Percentiles rank a stretch among this genome's conserved stretches.
Evolutionary conservation across 2,797 vertebrate species (phyloP).

Genomic region (Sibirionetta formosa): DNA sequence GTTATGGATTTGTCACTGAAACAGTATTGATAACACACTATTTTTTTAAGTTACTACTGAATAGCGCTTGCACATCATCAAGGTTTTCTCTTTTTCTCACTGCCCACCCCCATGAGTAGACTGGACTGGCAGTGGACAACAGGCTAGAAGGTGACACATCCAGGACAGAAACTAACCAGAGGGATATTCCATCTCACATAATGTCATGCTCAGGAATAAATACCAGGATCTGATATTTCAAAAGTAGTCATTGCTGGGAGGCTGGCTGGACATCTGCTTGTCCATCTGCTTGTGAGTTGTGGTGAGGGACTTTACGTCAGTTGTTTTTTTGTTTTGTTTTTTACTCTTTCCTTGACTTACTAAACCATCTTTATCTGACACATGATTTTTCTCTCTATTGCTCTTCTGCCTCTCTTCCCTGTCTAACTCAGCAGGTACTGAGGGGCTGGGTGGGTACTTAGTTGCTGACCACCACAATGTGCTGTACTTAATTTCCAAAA

Average conservation of each 20-base stretch:
- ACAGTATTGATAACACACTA: not conserved
- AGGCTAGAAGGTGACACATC: not conserved
- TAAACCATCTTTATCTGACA: not conserved
- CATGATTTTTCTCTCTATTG: not conserved
- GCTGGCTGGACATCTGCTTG: not conserved
- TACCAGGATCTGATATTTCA: not conserved
- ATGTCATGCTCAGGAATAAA: not conserved
- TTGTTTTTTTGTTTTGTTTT: not conserved
- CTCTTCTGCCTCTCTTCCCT: not conserved
- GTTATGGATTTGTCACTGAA: not conserved
- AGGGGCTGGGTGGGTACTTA: not conserved
- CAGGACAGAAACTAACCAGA: not conserved
- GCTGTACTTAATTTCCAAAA: not conserved
- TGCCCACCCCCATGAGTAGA: not conserved
- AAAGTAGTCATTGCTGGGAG: not conserved
- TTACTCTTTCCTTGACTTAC: not conserved
- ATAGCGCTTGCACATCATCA: not conserved
- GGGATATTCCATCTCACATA: not conserved
- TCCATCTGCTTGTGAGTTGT: not conserved
- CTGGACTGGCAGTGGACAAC: not conserved
- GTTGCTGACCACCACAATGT: not conserved
- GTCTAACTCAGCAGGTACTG: not conserved
- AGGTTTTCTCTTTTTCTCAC: not conserved
- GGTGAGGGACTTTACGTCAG: not conserved
- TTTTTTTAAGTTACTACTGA: not conserved